These are phyloP conservation scores for Wiebesia pumilae DNA, from an alignment of 1,140 invertebrate species.

Conservation along the genomic window DNA sequence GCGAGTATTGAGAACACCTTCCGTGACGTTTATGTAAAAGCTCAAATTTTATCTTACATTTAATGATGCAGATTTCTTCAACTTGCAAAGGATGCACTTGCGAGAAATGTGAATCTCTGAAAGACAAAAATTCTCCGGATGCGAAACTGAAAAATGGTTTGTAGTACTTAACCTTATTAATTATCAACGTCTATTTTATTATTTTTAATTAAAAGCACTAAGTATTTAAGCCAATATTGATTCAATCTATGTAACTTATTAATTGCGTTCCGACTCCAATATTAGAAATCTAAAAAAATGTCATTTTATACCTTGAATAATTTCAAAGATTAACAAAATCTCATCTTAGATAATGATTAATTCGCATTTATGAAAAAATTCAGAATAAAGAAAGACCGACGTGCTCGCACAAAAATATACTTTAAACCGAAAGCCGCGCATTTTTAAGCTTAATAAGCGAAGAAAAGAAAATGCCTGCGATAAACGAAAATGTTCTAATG, in stretches of 20 bases:
- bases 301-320: background rate
- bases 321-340: background rate
- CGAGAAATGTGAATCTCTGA: slow-evolving; percentile 2
- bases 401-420: background rate
- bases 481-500: background rate
- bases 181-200: background rate
- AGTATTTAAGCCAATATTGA: background rate
- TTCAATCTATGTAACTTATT: background rate
- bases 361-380: background rate
- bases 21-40: background rate
- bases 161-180: slow-evolving; percentile 44
- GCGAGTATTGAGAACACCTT: slow-evolving; percentile 31
- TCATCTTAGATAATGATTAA: background rate
- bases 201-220: background rate
- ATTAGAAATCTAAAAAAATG: background rate
- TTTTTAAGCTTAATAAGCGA: too few relatives aligned
- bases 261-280: background rate
- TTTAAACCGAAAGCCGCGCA: too few relatives aligned
- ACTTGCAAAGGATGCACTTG: slow-evolving; percentile 31
- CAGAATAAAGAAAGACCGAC: background rate
- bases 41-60: slow-evolving; percentile 7
- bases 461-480: background rate
- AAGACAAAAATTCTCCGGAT: slow-evolving; percentile 4
- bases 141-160: slow-evolving; percentile 34
- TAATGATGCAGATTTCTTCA: slow-evolving; percentile 42